Evolutionary conservation across 2,888 invertebrate species (phyloP).

Genomic region (Oscheius sp.): DNA sequence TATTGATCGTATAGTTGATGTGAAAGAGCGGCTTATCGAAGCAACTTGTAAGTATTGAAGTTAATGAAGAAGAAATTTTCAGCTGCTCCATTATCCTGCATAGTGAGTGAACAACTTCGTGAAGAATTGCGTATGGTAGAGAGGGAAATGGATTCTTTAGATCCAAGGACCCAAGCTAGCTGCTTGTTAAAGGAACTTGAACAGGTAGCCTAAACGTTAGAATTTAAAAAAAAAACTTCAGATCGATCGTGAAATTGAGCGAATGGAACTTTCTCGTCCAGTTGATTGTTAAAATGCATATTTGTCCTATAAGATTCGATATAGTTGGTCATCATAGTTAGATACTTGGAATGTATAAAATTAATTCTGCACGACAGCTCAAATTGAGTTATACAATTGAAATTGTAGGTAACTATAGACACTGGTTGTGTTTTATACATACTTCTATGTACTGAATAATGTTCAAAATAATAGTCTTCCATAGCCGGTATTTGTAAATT

Average conservation of each 20-base stretch:
- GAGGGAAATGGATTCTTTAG: constrained; percentile 61
- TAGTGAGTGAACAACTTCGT: constrained; percentile 50
- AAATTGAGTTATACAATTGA: too few relatives aligned
- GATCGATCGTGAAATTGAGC: constrained; percentile 27
- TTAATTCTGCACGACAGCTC: too few relatives aligned
- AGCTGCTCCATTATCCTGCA: constrained; percentile 40
- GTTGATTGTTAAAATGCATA: constrained; percentile 21
- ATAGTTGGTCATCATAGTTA: too few relatives aligned
- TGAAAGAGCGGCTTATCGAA: constrained; percentile 63
- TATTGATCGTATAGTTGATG: constrained; percentile 63
- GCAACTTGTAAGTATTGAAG: constrained; percentile 34
- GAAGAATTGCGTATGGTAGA: constrained; percentile 62
- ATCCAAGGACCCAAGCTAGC: constrained; percentile 61
- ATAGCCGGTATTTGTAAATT: too few relatives aligned
- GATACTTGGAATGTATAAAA: too few relatives aligned
- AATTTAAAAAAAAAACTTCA: constrained; percentile 17
- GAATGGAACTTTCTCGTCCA: constrained; percentile 27
- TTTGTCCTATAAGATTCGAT: too few relatives aligned
- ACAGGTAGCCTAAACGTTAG: constrained; percentile 41
- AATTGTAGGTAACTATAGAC: too few relatives aligned
- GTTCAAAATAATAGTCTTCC: too few relatives aligned
- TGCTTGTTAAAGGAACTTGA: constrained; percentile 61
- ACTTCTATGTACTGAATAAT: too few relatives aligned
- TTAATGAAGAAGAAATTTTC: background rate
- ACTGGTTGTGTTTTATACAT: too few relatives aligned